These are phyloP conservation scores for Cyprinodon brontotheroides DNA, from an alignment of 2,113 vertebrate species.

Conservation along the genomic window DNA sequence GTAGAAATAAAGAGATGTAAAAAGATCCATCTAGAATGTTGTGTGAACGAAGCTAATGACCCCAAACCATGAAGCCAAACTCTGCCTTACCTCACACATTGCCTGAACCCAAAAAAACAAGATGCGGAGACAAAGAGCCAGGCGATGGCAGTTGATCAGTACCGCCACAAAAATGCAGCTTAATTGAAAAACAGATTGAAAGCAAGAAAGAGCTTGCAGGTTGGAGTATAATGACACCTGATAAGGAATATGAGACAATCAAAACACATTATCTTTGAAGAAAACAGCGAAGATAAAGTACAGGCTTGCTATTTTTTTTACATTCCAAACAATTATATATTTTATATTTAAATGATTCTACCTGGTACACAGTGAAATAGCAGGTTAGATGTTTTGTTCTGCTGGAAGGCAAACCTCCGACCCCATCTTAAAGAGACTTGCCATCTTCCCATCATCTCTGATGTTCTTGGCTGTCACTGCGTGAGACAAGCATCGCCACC, in stretches of 20 bases:
- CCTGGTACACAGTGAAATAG: too few species aligned
- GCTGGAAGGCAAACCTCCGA: too few species aligned
- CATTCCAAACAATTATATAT: too few species aligned
- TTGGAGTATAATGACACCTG: slow-evolving; percentile 21
- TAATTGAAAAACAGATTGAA: slow-evolving; percentile 6
- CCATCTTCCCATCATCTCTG: too few species aligned
- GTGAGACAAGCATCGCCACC: too few species aligned
- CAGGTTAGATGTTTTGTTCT: too few species aligned
- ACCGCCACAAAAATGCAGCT: slow-evolving; percentile 41
- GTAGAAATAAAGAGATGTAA: slow-evolving; percentile 32
- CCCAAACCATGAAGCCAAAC: slow-evolving; percentile 45
- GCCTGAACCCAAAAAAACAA: slow-evolving; percentile 35
- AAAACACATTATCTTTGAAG: not conserved
- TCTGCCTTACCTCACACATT: slow-evolving; percentile 28
- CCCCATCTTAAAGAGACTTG: too few species aligned
- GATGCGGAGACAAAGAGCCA: slow-evolving; percentile 45
- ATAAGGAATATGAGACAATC: slow-evolving; percentile 13
- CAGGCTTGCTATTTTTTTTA: not conserved
- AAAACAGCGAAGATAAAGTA: slow-evolving; percentile 1
- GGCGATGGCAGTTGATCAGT: slow-evolving; percentile 19
- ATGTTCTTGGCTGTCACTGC: too few species aligned
- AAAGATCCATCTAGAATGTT: slow-evolving; percentile 67
- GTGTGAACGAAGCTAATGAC: slow-evolving; percentile 57
- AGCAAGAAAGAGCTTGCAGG: slow-evolving; percentile 2
- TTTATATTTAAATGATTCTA: too few species aligned